phyloP scores from a whole-genome alignment of 2,797 vertebrate species.

The Gastrophryne carolinensis region DNA sequence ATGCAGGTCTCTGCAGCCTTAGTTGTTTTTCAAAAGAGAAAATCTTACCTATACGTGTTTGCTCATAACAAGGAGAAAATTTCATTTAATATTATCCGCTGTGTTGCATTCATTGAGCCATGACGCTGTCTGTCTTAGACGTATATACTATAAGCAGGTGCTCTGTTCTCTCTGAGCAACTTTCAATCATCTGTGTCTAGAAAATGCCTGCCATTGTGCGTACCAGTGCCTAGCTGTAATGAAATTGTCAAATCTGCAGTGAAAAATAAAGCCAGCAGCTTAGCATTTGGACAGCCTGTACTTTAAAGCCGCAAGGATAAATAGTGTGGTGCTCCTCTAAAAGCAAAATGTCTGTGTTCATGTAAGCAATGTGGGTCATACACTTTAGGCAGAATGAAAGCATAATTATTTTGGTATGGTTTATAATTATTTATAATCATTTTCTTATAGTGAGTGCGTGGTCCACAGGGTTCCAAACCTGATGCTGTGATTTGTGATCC shows the following conservation, averaged over 20 bases:
- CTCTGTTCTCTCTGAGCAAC: not conserved
- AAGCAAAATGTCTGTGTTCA: too few species aligned
- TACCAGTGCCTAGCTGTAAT: not conserved
- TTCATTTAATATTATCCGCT: not conserved
- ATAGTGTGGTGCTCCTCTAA: not conserved
- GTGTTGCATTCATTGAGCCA: not conserved
- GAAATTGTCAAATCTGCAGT: conserved; percentile 24
- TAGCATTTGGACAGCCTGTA: not conserved
- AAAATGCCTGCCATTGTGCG: conserved; percentile 1
- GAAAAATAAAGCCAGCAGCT: not conserved
- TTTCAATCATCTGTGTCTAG: conserved; percentile 12
- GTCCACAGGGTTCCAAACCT: too few species aligned
- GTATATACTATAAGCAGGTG: conserved; percentile 5
- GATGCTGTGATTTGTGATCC: too few species aligned
- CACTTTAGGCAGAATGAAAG: too few species aligned
- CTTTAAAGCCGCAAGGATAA: not conserved
- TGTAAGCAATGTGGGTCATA: too few species aligned
- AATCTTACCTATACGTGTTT: not conserved
- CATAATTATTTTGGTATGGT: too few species aligned
- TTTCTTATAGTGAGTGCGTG: too few species aligned
- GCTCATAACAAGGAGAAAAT: not conserved
- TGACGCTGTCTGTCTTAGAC: not conserved
- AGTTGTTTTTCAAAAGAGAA: not conserved
- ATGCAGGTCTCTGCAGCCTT: not conserved
- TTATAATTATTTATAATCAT: too few species aligned